These are phyloP conservation scores for Anabacerthia variegaticeps DNA, from an alignment of 2,797 vertebrate species.

Conservation along the genomic window DNA sequence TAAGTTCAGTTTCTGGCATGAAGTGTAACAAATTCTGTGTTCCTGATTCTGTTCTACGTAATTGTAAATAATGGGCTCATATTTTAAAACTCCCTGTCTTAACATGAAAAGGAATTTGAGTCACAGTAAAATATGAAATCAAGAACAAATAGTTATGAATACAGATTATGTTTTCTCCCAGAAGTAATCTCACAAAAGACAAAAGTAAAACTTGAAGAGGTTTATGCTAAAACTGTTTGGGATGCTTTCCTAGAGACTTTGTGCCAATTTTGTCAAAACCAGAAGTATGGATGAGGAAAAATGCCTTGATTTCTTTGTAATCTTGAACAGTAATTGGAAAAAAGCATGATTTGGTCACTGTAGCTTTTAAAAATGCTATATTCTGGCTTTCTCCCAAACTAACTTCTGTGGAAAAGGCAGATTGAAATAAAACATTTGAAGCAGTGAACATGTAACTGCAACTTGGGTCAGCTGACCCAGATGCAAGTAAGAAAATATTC, in stretches of 20 bases:
- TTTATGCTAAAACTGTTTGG: background rate
- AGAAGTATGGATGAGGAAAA: background rate
- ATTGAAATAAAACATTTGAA: background rate
- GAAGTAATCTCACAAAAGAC: background rate
- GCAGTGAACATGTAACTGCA: background rate
- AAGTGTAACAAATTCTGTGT: background rate
- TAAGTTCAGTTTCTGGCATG: background rate
- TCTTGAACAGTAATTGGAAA: background rate
- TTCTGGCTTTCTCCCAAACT: background rate
- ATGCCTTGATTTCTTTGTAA: background rate
- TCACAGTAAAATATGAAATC: conserved; percentile 4
- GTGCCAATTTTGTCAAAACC: background rate
- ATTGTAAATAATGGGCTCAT: conserved; percentile 10
- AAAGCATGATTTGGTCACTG: background rate
- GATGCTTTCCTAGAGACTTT: background rate
- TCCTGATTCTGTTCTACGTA: background rate
- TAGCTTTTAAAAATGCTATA: background rate
- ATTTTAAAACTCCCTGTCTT: conserved; percentile 14
- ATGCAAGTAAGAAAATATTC: background rate
- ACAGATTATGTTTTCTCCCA: background rate
- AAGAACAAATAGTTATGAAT: background rate
- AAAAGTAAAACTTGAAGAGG: background rate
- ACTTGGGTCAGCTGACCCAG: background rate
- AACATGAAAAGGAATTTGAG: background rate
- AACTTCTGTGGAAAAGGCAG: background rate